A percentile compares a stretch with the other conserved stretches of the same genome.
Conservation (phyloP, 1,140 invertebrate genomes). For the Palaemon carinicauda region DNA sequence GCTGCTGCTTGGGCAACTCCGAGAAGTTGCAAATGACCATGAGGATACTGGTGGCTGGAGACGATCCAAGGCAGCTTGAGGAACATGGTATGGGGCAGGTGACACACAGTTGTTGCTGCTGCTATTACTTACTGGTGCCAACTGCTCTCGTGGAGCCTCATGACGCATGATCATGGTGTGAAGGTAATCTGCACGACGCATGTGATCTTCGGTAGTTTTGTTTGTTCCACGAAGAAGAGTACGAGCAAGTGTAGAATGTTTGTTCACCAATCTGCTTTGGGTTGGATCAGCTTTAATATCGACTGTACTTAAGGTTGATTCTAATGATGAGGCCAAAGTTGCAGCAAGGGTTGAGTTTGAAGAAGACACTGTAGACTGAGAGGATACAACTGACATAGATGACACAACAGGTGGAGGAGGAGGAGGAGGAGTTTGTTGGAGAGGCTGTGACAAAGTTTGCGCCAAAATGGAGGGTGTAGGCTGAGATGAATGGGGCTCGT, state of each 20-base stretch:
- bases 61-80: conserved; percentile 65
- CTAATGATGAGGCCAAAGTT: conserved; percentile 43
- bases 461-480: conserved; percentile 60
- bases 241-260: conserved; percentile 40
- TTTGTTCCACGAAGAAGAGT: conserved; percentile 65
- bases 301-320: conserved; percentile 63
- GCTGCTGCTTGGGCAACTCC: neutral
- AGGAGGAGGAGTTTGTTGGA: conserved; percentile 63
- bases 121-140: conserved; percentile 43
- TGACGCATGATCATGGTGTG: conserved; percentile 51
- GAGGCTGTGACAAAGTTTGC: conserved; percentile 63
- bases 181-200: conserved; percentile 60
- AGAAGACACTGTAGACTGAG: conserved; percentile 63
- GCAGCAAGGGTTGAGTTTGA: conserved; percentile 59
- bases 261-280: conserved; percentile 44
- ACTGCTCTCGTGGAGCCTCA: conserved; percentile 62
- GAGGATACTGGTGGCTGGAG: conserved; percentile 61
- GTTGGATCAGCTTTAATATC: no score
- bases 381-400: no score
- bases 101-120: conserved; percentile 64
- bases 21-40: conserved; percentile 51
- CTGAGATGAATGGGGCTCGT: conserved; percentile 61
- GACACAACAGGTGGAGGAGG: conserved; percentile 65
- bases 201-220: conserved; percentile 65
- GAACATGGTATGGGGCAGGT: conserved; percentile 66